Conservation (phyloP, 2,888 invertebrate species). For the Melipona beecheii region DNA sequence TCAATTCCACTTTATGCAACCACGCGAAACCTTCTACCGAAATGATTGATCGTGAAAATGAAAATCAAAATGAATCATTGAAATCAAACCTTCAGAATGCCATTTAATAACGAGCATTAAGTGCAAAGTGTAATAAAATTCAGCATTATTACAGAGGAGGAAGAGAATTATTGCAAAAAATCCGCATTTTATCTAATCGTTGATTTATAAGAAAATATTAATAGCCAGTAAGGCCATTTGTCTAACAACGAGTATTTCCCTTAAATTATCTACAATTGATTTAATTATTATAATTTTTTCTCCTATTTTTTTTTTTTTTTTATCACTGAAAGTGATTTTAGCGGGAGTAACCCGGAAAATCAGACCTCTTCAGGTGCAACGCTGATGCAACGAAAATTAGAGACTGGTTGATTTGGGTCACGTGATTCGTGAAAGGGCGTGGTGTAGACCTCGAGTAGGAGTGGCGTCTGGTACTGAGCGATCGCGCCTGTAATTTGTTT, state of each 20-base stretch:
- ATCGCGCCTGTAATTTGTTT: no score
- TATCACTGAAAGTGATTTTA: no score
- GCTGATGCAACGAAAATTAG: no score
- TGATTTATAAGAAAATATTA: background rate
- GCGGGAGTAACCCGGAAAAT: no score
- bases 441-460: no score
- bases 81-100: background rate
- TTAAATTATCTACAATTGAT: background rate
- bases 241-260: background rate
- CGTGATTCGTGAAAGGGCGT: no score
- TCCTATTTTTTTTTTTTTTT: no score
- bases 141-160: background rate
- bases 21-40: background rate
- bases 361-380: no score
- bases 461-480: no score
- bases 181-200: background rate
- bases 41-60: background rate
- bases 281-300: background rate
- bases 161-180: background rate
- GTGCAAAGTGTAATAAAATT: background rate
- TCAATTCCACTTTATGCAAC: conserved; percentile 10
- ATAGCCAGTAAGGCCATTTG: background rate
- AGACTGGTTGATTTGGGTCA: no score
- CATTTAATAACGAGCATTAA: background rate
- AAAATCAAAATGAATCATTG: background rate